phyloP scores from a whole-genome alignment of 2,797 vertebrate genomes.

The Haliaeetus vocifer region DNA sequence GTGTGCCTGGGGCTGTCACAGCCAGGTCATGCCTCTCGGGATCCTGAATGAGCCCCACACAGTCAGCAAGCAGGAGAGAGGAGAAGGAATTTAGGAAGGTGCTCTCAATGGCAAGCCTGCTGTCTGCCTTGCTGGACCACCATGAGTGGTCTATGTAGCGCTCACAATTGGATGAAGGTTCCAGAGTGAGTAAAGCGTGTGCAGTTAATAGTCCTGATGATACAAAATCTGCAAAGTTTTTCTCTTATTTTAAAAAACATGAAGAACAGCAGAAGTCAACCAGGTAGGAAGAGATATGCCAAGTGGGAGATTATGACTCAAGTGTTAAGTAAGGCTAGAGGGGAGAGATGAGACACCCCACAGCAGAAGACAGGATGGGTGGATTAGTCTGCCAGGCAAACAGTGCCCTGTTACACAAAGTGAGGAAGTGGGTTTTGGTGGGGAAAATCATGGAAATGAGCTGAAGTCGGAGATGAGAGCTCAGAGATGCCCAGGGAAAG shows the following conservation, averaged over 20 bases:
- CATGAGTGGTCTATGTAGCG: fast-evolving
- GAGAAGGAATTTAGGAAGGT: background rate
- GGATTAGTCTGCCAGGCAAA: background rate
- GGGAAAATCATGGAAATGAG: background rate
- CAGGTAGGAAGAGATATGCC: background rate
- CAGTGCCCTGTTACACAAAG: background rate
- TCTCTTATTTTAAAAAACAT: background rate
- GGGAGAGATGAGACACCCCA: background rate
- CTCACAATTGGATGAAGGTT: background rate
- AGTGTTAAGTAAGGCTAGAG: background rate
- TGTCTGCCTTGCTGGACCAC: background rate
- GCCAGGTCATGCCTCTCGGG: background rate
- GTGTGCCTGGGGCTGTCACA: background rate
- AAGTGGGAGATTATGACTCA: background rate
- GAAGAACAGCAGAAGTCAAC: background rate
- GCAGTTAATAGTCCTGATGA: background rate
- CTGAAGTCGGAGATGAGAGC: background rate
- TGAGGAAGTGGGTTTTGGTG: background rate
- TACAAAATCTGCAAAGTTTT: background rate
- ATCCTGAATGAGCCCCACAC: background rate
- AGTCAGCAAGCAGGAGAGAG: background rate
- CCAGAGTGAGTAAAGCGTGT: background rate
- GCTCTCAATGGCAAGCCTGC: background rate
- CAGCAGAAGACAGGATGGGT: background rate
- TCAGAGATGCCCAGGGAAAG: background rate